A percentile compares a stretch with the other conserved stretches of the same genome.
Conservation (phyloP, 2,888 invertebrate genomes). For the Megalurothrips usitatus region DNA sequence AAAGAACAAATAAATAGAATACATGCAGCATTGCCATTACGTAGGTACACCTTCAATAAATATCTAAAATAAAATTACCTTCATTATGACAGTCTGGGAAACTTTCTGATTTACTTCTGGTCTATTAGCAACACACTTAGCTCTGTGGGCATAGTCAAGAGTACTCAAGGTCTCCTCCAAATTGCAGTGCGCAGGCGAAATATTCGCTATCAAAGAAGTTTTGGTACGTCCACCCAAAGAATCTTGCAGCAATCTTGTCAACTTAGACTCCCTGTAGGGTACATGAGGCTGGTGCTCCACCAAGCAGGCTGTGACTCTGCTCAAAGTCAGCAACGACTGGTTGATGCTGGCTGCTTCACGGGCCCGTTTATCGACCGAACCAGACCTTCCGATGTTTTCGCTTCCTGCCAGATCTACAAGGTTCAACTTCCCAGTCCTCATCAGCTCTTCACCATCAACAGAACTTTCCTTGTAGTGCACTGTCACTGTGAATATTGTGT, state of each 20-base stretch:
- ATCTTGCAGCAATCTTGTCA: constrained; percentile 90
- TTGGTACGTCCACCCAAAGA: constrained; percentile 93
- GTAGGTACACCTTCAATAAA: too few relatives aligned
- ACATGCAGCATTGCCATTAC: not conserved
- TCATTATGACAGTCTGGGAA: constrained; percentile 4
- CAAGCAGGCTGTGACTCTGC: constrained; percentile 90
- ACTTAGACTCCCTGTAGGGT: constrained; percentile 92
- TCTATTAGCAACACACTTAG: constrained; percentile 83
- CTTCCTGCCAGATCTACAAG: constrained; percentile 95
- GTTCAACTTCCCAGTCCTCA: constrained; percentile 92
- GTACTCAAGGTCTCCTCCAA: constrained; percentile 91
- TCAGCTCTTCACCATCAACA: constrained; percentile 80
- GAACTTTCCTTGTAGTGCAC: constrained; percentile 87
- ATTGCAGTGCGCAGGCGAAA: constrained; percentile 82
- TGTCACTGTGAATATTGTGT: constrained; percentile 90
- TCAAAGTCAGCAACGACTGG: constrained; percentile 86
- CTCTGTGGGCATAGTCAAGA: constrained; percentile 88
- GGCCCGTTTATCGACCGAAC: constrained; percentile 82
- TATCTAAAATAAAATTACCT: not conserved
- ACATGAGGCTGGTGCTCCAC: constrained; percentile 88
- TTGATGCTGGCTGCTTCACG: constrained; percentile 95
- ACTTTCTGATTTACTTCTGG: constrained; percentile 86
- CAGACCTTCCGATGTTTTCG: constrained; percentile 93
- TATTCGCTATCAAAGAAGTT: constrained; percentile 93
- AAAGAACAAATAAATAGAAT: not conserved